A percentile compares a stretch with the other conserved stretches of the same genome.
These are phyloP conservation scores for Ceratina japonica DNA, from an alignment of 1,140 invertebrate genomes.

Conservation along the genomic window DNA sequence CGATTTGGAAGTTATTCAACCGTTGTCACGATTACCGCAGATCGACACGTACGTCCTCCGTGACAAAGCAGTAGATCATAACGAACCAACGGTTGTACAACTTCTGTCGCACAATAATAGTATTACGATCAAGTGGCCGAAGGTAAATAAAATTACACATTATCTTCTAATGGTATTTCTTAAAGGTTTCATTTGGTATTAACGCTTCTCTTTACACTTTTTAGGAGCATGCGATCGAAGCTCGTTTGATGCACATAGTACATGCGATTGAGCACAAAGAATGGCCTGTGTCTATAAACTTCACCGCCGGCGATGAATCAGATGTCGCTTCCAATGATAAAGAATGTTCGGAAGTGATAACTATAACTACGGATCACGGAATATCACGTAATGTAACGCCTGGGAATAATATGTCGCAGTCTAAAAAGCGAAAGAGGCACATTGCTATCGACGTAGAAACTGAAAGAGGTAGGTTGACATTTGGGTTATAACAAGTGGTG, in stretches of 20 bases:
- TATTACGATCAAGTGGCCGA: slow-evolving; percentile 82
- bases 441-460: slow-evolving; percentile 96
- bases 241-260: slow-evolving; percentile 94
- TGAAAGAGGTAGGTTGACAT: slow-evolving; percentile 82
- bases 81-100: slow-evolving; percentile 83
- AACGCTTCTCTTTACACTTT: slow-evolving; percentile 66
- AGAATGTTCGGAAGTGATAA: slow-evolving; percentile 84
- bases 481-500: slow-evolving; percentile 65
- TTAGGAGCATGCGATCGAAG: slow-evolving; percentile 90
- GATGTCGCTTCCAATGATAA: slow-evolving; percentile 78
- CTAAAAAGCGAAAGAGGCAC: slow-evolving; percentile 86
- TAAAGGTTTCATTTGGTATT: neutral
- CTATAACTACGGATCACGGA: slow-evolving; percentile 84
- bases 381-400: slow-evolving; percentile 71
- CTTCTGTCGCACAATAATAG: slow-evolving; percentile 80
- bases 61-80: slow-evolving; percentile 81
- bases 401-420: slow-evolving; percentile 67
- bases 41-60: slow-evolving; percentile 82
- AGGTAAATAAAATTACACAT: slow-evolving; percentile 71
- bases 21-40: slow-evolving; percentile 81
- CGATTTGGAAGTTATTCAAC: slow-evolving; percentile 87
- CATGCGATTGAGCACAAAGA: slow-evolving; percentile 96
- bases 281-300: slow-evolving; percentile 87
- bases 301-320: slow-evolving; percentile 72
- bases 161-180: slow-evolving; percentile 1